Evolutionary conservation across 2,797 vertebrate genomes (phyloP).

Genomic region (Oophaga sylvatica): DNA sequence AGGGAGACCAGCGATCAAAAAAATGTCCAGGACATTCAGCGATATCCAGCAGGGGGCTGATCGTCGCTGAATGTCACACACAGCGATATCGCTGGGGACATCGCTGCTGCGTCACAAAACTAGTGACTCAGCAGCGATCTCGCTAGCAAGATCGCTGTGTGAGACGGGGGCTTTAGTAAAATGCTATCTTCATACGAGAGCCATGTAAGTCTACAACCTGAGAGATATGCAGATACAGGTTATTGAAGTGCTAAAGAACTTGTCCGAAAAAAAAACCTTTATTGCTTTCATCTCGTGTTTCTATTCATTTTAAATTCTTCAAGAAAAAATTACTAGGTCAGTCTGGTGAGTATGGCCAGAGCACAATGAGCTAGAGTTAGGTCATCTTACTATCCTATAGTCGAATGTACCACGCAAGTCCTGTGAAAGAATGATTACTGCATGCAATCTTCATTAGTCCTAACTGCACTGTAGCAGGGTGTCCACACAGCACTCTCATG

Average conservation of each 20-base stretch:
- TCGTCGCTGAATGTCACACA: too few species aligned
- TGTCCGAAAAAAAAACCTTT: neutral
- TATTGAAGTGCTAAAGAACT: neutral
- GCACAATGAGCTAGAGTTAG: conserved; percentile 68
- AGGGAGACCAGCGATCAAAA: too few species aligned
- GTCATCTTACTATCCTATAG: conserved; percentile 66
- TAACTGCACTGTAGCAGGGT: conserved; percentile 52
- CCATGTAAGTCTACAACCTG: conserved; percentile 46
- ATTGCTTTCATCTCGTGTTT: neutral
- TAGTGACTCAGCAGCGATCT: too few species aligned
- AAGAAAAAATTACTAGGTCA: conserved; percentile 26
- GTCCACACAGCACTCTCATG: neutral
- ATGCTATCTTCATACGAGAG: conserved; percentile 12
- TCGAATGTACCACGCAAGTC: conserved; percentile 53
- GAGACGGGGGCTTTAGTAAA: too few species aligned
- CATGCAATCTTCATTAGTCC: conserved; percentile 75
- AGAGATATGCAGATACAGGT: conserved; percentile 48
- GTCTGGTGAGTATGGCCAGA: conserved; percentile 59
- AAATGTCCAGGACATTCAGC: too few species aligned
- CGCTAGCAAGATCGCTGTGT: too few species aligned
- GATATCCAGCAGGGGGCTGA: too few species aligned
- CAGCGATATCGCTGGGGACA: too few species aligned
- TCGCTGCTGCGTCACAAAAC: too few species aligned
- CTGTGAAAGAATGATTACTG: conserved; percentile 63
- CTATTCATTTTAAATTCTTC: neutral